Conservation (phyloP, 1,140 invertebrate genomes). For the Caligus rogercresseyi region DNA sequence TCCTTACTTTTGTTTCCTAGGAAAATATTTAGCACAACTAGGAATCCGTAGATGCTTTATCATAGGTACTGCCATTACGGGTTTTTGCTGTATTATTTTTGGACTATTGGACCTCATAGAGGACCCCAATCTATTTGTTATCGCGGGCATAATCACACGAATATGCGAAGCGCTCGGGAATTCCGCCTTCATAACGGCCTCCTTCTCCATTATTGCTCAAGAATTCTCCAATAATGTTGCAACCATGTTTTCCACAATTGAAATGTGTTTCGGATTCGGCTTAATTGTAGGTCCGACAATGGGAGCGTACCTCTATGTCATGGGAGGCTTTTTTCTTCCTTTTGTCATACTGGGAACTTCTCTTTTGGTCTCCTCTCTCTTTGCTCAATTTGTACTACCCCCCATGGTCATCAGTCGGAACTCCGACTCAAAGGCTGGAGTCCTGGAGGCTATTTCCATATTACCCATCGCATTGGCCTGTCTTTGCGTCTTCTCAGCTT, state of each 20-base stretch:
- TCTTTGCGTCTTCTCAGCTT: constrained; percentile 32
- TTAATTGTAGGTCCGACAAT: constrained; percentile 61
- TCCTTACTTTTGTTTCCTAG: constrained; percentile 29
- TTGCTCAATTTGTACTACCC: constrained; percentile 53
- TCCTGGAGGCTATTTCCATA: constrained; percentile 25
- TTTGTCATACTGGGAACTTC: constrained; percentile 62
- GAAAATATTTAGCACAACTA: constrained; percentile 43
- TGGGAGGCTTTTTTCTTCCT: constrained; percentile 65
- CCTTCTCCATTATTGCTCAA: constrained; percentile 80
- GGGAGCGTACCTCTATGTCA: constrained; percentile 55
- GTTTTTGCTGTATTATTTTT: constrained; percentile 38
- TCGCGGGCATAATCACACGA: constrained; percentile 61
- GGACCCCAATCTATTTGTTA: constrained; percentile 61
- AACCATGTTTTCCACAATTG: constrained; percentile 67
- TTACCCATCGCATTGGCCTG: constrained; percentile 28
- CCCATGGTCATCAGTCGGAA: constrained; percentile 26
- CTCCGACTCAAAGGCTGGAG: constrained; percentile 20
- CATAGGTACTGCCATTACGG: constrained; percentile 64
- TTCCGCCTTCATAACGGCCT: constrained; percentile 74
- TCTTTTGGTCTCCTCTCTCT: constrained; percentile 50
- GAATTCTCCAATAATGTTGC: constrained; percentile 78
- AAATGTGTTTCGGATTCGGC: constrained; percentile 75
- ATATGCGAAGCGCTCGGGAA: constrained; percentile 80
- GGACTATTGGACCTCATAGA: constrained; percentile 59
- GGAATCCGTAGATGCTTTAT: constrained; percentile 72